A percentile compares a stretch with the other conserved stretches of the same genome.
Evolutionary conservation across 2,113 vertebrate genomes (phyloP).

Genomic region (Gobius niger): DNA sequence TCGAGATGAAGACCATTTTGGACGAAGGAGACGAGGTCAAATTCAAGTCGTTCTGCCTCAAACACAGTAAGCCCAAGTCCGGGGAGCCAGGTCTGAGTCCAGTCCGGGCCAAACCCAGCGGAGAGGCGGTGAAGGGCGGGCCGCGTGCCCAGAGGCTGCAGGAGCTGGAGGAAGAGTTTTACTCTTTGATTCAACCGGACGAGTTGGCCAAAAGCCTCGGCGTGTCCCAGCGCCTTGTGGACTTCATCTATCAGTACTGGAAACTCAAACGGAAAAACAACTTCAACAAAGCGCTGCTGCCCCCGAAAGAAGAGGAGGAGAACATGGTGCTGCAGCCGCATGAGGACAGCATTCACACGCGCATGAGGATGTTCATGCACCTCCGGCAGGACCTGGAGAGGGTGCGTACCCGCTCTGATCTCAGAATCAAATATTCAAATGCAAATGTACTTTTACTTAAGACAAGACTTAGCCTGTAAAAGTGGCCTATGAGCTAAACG

Average conservation of each 20-base stretch:
- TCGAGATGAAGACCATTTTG: conserved; percentile 98
- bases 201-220: conserved; percentile 85
- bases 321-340: conserved; percentile 88
- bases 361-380: conserved; percentile 99
- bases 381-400: conserved; percentile 95
- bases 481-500: too few species aligned
- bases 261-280: conserved; percentile 94
- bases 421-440: too few species aligned
- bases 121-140: conserved; percentile 84
- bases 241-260: conserved; percentile 98
- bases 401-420: conserved; percentile 68
- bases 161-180: conserved; percentile 96
- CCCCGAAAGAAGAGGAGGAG: conserved; percentile 91
- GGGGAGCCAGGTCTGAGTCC: conserved; percentile 78
- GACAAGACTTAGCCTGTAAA: too few species aligned
- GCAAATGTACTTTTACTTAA: too few species aligned
- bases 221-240: conserved; percentile 79
- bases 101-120: conserved; percentile 80
- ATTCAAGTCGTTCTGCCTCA: conserved; percentile 96
- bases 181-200: conserved; percentile 83
- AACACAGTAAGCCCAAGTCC: conserved; percentile 91
- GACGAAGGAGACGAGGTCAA: conserved; percentile 97
- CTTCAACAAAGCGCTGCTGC: conserved; percentile 93
- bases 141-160: conserved; percentile 90
- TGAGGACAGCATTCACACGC: conserved; percentile 94